Evolutionary conservation across 1,140 invertebrate species (phyloP), one percentile per base, ranked within the genome.

Genomic region (Cyclina sinensis): DNA sequence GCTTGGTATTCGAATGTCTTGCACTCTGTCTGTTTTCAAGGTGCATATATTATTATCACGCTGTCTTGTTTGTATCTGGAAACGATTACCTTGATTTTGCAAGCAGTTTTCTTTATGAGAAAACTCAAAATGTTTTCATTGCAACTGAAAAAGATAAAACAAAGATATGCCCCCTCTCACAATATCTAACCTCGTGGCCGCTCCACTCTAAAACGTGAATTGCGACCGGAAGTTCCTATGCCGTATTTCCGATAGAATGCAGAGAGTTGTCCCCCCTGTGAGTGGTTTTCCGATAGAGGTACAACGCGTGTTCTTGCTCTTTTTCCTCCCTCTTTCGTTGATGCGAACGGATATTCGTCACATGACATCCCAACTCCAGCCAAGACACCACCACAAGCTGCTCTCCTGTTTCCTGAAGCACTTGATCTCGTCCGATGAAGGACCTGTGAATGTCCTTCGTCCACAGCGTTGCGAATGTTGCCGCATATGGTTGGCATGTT

Each of bases 321-420:
- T 16, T 21, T 70, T 70, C 65, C 65, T 21, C 65, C 65, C n/a
- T 70, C 12, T 18, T 32, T 37, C 11, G 65, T 70, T 7, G 65
- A 70, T 24, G 65, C 65, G 35, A 70, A 70, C 37, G 65, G 65
- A 70, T 70, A 70, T 39, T 70, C 65, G n/a, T 70, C 65, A 39
- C 65, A 70, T 37, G 65, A 70, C 16, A 37, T 39, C 24, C 65
- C 65, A 5, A 12, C 12, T 35, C 0, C 11, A 4, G 30, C 14
- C 16, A 0, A 11, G 16, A 35, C n/a, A 12, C 12, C 4, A 0
- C 65, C 65, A 39, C 65, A 70, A 2, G 65, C 65, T n/a, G 7
- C 7, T 54, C 21, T 7, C 21, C 51, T 54, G 51, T 54, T 54
- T 18, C 51, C 21, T 54, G 51, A 54, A 54, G 21, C 21, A 18